A percentile compares a stretch with the other conserved stretches of the same genome.
Conservation (phyloP, 2,888 invertebrate species). For the Apomyelois bistriatella region DNA sequence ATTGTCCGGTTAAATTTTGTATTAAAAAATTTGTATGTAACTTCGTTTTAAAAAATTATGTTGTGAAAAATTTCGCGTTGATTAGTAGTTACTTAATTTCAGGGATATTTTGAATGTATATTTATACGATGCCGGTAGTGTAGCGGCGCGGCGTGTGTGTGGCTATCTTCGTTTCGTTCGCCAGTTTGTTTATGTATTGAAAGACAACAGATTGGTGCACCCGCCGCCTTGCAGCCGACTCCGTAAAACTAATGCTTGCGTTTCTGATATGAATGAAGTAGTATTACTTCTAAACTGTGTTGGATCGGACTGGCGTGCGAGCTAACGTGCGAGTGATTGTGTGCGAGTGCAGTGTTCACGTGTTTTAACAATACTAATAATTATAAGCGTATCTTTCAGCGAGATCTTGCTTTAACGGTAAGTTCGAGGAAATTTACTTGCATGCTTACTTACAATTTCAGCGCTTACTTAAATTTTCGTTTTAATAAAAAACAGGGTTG, state of each 20-base stretch:
- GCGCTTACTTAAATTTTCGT: background rate
- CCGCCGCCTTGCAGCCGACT: constrained; percentile 58
- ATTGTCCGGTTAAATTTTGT: constrained; percentile 22
- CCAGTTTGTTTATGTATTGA: constrained; percentile 76
- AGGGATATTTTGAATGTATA: background rate
- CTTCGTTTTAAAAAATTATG: background rate
- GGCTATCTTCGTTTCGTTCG: constrained; percentile 67
- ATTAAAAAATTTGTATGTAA: background rate
- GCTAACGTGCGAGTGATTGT: constrained; percentile 23
- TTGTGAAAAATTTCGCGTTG: no score
- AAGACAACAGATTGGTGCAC: constrained; percentile 75
- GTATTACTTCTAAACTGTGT: constrained; percentile 30
- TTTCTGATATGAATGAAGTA: constrained; percentile 58
- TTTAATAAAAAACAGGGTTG: background rate
- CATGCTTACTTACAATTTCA: background rate
- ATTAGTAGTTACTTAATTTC: background rate
- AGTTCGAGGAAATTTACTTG: background rate
- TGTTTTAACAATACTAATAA: constrained; percentile 13
- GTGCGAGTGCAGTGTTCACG: constrained; percentile 53
- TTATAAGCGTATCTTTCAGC: background rate
- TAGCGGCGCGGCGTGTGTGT: constrained; percentile 33
- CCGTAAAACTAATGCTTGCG: constrained; percentile 47
- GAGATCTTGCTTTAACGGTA: background rate
- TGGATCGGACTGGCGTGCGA: constrained; percentile 14
- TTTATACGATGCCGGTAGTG: constrained; percentile 5